A percentile compares a stretch with the other conserved stretches of the same genome.
These are phyloP conservation scores for Trachelus iudaicus DNA, from an alignment of 2,888 invertebrate species.

Conservation along the genomic window DNA sequence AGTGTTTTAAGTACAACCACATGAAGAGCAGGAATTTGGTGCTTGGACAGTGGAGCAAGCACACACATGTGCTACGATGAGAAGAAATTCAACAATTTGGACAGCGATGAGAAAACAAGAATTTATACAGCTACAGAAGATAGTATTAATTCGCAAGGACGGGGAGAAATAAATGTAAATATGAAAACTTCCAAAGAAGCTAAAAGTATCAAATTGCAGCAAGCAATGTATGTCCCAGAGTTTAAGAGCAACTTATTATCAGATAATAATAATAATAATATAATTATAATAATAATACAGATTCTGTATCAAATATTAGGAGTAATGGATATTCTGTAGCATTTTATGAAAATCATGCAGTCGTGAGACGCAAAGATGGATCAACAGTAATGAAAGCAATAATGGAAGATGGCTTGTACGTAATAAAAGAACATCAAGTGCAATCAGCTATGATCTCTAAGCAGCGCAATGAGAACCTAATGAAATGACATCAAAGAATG, in stretches of 20 bases:
- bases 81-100: neutral
- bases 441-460: conserved; percentile 1
- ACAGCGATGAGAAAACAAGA: no score
- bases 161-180: conserved; percentile 12
- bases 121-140: conserved; percentile 2
- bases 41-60: conserved; percentile 9
- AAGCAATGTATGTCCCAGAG: conserved; percentile 41
- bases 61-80: conserved; percentile 17
- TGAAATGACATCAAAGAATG: conserved; percentile 18
- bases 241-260: conserved; percentile 41
- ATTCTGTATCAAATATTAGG: conserved; percentile 38
- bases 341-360: conserved; percentile 31
- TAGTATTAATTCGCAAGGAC: neutral
- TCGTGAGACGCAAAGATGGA: conserved; percentile 28
- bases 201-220: conserved; percentile 25
- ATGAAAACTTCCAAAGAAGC: neutral
- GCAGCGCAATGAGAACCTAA: conserved; percentile 5
- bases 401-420: conserved; percentile 14
- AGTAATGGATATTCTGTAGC: conserved; percentile 34
- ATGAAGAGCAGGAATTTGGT: no score
- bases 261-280: no score
- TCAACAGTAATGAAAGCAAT: conserved; percentile 5
- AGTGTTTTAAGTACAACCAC: no score
- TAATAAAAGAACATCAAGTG: conserved; percentile 2
- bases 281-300: no score